Evolutionary conservation across 2,888 invertebrate species (phyloP).

Genomic region (Sericinus montela): DNA sequence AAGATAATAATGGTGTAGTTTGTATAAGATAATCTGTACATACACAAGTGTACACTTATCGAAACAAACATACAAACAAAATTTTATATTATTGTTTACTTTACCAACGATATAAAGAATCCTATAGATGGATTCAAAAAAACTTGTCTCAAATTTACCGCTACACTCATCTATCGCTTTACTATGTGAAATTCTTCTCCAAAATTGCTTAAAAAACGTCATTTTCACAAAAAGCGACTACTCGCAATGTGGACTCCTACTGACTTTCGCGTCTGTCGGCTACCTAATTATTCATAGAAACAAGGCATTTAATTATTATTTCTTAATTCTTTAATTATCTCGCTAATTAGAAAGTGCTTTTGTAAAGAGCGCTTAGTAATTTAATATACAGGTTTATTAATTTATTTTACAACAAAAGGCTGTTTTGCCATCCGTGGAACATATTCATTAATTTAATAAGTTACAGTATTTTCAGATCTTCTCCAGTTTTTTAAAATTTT

Average conservation of each 20-base stretch:
- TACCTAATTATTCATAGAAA: conserved; percentile 13
- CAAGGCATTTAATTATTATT: conserved; percentile 10
- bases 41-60: too few species aligned
- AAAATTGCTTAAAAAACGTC: conserved; percentile 34
- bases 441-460: too few species aligned
- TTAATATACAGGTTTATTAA: too few species aligned
- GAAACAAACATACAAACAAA: background rate
- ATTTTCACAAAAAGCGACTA: conserved; percentile 28
- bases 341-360: conserved; percentile 7
- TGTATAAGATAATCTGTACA: too few species aligned
- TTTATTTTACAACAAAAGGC: too few species aligned
- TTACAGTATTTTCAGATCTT: too few species aligned
- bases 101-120: conserved; percentile 54
- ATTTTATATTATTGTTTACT: background rate
- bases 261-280: conserved; percentile 2
- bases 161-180: conserved; percentile 50
- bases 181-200: conserved; percentile 47
- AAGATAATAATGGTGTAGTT: too few species aligned
- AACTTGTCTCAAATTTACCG: conserved; percentile 48
- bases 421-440: too few species aligned
- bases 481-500: too few species aligned
- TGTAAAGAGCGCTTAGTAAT: background rate
- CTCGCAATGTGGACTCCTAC: conserved; percentile 1
- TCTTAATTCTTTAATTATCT: too few species aligned
- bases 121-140: conserved; percentile 59